Conservation (phyloP, 2,113 vertebrate species). For the Leucoraja erinaceus region DNA sequence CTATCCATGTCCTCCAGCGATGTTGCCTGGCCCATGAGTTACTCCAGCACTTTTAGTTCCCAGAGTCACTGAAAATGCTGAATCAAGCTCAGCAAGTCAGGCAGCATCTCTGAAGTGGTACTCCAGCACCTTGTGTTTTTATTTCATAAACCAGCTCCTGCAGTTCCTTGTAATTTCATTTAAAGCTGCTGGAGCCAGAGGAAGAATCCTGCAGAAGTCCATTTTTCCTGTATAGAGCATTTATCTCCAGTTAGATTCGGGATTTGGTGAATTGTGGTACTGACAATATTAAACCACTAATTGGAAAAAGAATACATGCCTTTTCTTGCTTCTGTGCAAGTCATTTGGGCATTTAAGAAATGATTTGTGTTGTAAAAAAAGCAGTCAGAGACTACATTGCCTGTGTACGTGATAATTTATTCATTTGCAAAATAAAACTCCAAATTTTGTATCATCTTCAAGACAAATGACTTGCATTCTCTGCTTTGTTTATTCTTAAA, state of each 20-base stretch:
- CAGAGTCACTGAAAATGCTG: too few species aligned
- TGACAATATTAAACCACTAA: neutral
- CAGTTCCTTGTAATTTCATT: neutral
- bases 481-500: neutral
- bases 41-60: too few species aligned
- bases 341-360: slow-evolving; percentile 1
- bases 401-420: neutral
- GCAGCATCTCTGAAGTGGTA: too few species aligned
- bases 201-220: neutral
- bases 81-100: too few species aligned
- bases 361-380: neutral
- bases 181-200: neutral
- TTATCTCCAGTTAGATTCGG: neutral
- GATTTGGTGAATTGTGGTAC: neutral
- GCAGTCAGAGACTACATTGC: neutral
- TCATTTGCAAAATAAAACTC: neutral
- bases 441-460: neutral
- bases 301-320: neutral
- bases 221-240: neutral
- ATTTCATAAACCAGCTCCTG: too few species aligned
- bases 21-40: too few species aligned
- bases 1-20: too few species aligned
- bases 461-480: neutral
- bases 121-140: too few species aligned
- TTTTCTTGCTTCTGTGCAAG: neutral